Evolutionary conservation across 2,797 vertebrate species (phyloP).

Genomic region (Nannoperca obscura): DNA sequence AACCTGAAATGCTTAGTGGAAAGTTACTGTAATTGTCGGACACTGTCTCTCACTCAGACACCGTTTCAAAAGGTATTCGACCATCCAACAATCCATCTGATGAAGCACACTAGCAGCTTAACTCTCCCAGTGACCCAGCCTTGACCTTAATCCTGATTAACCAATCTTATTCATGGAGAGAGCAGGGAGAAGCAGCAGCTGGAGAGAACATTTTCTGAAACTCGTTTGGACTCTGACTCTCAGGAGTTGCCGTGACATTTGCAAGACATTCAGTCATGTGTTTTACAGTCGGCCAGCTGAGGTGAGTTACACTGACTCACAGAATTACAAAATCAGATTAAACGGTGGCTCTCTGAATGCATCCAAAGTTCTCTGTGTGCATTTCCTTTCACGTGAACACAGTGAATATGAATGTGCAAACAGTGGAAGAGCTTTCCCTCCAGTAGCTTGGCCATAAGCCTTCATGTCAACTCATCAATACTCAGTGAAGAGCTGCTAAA

Average conservation of each 20-base stretch:
- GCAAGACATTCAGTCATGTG: slow-evolving; percentile 18
- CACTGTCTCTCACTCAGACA: too few species aligned
- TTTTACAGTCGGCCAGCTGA: slow-evolving; percentile 33
- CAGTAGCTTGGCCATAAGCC: slow-evolving; percentile 9
- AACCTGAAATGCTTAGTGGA: too few species aligned
- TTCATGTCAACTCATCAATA: slow-evolving; percentile 29
- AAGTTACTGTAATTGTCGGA: too few species aligned
- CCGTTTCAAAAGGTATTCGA: neutral
- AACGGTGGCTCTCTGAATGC: neutral
- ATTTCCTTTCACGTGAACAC: neutral
- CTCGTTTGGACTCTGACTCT: slow-evolving; percentile 2
- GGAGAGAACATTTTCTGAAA: slow-evolving; percentile 25
- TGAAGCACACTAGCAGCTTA: neutral
- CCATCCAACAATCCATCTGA: neutral
- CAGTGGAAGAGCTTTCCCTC: neutral
- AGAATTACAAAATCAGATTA: slow-evolving; percentile 6
- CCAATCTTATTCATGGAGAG: neutral
- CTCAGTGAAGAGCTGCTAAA: slow-evolving; percentile 28
- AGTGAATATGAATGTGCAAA: slow-evolving; percentile 7
- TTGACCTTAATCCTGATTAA: slow-evolving; percentile 21
- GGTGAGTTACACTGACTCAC: slow-evolving; percentile 13
- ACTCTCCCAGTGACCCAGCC: neutral
- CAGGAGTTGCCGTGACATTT: slow-evolving; percentile 30
- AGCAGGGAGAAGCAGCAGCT: slow-evolving; percentile 26
- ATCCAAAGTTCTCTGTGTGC: neutral